A percentile compares a stretch with the other conserved stretches of the same genome.
These are phyloP conservation scores for Folsomia manolachei DNA, from an alignment of 2,888 invertebrate genomes.

Conservation along the genomic window DNA sequence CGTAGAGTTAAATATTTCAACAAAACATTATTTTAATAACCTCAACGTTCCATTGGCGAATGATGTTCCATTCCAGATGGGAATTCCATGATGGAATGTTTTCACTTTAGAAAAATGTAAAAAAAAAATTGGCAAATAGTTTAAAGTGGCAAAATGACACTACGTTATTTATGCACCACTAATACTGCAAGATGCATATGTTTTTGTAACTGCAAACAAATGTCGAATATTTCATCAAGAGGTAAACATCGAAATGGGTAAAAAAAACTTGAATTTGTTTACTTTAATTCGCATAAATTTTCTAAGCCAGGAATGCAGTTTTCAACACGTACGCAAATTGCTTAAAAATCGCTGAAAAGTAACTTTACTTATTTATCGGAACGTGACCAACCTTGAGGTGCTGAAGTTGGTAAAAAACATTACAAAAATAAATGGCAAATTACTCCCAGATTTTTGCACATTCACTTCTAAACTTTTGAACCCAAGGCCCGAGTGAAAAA, in stretches of 20 bases:
- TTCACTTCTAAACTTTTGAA: no score
- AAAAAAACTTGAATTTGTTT: background rate
- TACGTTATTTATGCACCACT: background rate
- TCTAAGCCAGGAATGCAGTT: background rate
- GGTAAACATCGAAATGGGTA: no score
- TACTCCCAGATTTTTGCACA: no score
- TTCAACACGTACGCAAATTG: background rate
- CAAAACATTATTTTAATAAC: no score
- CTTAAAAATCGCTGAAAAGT: background rate
- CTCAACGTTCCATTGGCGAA: no score
- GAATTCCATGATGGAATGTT: no score
- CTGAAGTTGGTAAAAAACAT: no score
- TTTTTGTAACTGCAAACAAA: background rate
- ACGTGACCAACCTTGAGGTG: background rate
- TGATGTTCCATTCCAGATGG: no score
- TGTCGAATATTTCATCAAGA: background rate
- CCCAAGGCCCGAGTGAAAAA: no score
- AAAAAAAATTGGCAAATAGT: background rate
- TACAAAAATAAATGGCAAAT: no score
- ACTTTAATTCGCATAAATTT: background rate
- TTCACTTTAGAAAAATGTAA: background rate
- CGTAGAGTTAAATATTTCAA: no score
- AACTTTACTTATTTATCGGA: no score
- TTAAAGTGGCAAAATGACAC: background rate
- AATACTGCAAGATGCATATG: background rate